phyloP scores from a whole-genome alignment of 92 coral and sea anemone genomes.

The Heteractis magnifica region DNA sequence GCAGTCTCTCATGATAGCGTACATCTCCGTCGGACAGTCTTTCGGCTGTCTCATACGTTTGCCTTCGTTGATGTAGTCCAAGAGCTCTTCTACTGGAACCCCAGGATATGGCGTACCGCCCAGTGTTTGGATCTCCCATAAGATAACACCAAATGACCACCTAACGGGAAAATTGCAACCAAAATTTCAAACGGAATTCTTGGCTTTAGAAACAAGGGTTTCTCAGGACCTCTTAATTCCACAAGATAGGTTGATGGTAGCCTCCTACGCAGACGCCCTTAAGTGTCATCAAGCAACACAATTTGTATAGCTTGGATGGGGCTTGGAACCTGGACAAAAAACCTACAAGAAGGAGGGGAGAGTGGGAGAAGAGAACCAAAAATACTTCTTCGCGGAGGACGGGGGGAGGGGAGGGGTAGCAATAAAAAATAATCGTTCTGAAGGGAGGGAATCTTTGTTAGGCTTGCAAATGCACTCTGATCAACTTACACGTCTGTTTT shows the following conservation, averaged over 20 bases:
- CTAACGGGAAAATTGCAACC: slow-evolving; percentile 21
- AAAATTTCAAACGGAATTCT: not conserved
- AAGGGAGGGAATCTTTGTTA: no score
- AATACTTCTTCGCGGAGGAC: no score
- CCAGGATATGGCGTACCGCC: slow-evolving; percentile 83
- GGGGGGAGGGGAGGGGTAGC: not conserved
- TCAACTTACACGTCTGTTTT: slow-evolving; percentile 91
- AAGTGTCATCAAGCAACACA: no score
- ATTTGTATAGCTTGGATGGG: no score
- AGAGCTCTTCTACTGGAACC: slow-evolving; percentile 59
- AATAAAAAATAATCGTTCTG: not conserved
- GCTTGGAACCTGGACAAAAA: no score
- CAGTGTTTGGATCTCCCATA: slow-evolving; percentile 74
- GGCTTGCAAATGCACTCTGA: not conserved
- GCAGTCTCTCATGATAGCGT: slow-evolving; percentile 74
- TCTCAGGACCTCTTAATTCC: not conserved
- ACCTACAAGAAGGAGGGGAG: no score
- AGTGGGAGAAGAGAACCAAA: no score
- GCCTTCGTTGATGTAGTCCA: slow-evolving; percentile 65
- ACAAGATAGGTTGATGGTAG: no score
- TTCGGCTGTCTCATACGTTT: slow-evolving; percentile 74
- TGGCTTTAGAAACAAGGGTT: not conserved
- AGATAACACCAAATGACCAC: slow-evolving; percentile 76
- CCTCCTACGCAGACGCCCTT: no score
- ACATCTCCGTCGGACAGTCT: slow-evolving; percentile 65